Conservation (phyloP, 2,888 invertebrate genomes). For the Psylliodes chrysocephalus region DNA sequence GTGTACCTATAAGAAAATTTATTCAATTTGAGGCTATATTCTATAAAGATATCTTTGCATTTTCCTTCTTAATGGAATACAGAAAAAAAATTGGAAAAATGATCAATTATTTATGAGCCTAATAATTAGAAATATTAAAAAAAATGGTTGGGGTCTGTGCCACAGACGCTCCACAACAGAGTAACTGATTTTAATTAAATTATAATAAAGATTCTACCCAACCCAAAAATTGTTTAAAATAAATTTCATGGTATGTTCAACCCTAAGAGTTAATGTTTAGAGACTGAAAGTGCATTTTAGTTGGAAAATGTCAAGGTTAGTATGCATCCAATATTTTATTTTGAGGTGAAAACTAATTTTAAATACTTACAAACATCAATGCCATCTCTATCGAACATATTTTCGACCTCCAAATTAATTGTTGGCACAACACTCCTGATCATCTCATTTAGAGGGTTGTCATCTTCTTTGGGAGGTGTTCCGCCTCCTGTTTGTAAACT, state of each 20-base stretch:
- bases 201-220: not conserved
- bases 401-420: not conserved
- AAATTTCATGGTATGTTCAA: not conserved
- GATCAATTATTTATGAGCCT: too few species aligned
- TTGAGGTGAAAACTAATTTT: not conserved
- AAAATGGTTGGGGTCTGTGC: too few species aligned
- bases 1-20: too few species aligned
- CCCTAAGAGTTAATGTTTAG: not conserved
- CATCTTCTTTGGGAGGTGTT: not conserved
- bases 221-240: not conserved
- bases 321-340: too few species aligned
- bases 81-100: too few species aligned
- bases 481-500: not conserved
- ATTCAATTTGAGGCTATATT: too few species aligned
- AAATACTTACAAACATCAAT: not conserved
- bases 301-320: not conserved
- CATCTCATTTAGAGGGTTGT: not conserved
- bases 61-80: too few species aligned
- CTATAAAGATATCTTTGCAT: too few species aligned
- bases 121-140: too few species aligned
- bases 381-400: not conserved
- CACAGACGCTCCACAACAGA: too few species aligned
- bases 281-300: not conserved
- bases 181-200: too few species aligned
- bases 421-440: not conserved